Base-by-base conservation (phyloP, 2,888 invertebrate species). In the Drosophila falleni region DNA sequence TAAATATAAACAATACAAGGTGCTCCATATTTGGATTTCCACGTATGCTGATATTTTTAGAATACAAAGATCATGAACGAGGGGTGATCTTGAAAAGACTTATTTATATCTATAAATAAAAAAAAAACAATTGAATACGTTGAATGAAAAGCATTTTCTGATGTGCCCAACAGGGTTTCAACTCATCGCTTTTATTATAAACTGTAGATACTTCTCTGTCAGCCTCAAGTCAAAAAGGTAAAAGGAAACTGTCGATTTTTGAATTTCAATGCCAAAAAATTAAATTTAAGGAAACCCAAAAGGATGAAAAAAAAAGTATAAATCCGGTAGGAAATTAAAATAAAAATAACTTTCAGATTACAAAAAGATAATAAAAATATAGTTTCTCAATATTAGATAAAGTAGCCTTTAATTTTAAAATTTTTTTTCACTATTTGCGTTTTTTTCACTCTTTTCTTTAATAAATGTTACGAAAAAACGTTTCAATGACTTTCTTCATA, bases 31-130 rank as follows among this genome's bases (percentile, higher is more conserved):
- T 62, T 47, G 54, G 62, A 31, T n/a, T 53, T 58, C 74, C 53
- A 54, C 47, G 61, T 54, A 39, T 16, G 3, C 5, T 16, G 65
- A 41, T 74, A 74, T 74, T 71, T 74, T 46, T 71, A 74, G 64
- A 70, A 33, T 35, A 13, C n/a, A 42, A 44, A 39, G 33, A 50
- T 16, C 15, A 41, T 29, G 41, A 49, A 5, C 74, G 64, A 74
- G 64, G 56, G 19, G 5, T 58, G 59, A 23, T 56, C 51, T 31
- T 29, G 15, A 49, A 16, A n/a, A 37, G 16, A 15, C 37, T 44
- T 35, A 33, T 41, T 23, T 33, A 16, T 41, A 29, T n/a, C 23
- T 51, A 23, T 13, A 2, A 4, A 29, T 1, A 11, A 11, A 16
- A 4, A n/a, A 15, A 3, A 10, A 16, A 11, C 1, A 13, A 19